Base-by-base conservation (phyloP, 2,888 invertebrate species). In the Acleris emargana region DNA sequence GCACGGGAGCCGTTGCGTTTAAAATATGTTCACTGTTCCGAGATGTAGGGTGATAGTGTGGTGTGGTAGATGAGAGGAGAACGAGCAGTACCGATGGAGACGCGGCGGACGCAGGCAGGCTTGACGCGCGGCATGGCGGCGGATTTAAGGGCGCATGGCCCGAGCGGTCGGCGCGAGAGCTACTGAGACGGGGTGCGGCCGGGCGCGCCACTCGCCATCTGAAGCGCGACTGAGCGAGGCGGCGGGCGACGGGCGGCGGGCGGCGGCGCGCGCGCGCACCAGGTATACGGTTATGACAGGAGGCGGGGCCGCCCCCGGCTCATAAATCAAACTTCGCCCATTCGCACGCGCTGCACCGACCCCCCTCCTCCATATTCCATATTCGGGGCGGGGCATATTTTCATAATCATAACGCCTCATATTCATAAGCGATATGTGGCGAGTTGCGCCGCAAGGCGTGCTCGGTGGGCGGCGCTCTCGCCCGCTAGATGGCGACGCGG, bases 311-410 rank as follows among this genome's bases (percentile, higher is more conserved):
- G 88, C 87, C 89, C 89, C 85, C 84, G 88, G 89, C 93, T 94
- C 94, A 94, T 94, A 94, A 94, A 94, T 94, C 94, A 94, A 94
- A 94, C 94, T 91, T 92, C 89, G 91, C 89, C 93, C 92, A 91
- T 93, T 92, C 93, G 93, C 94, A 94, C 94, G 94, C 94, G 94
- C 91, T 91, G 89, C 92, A 86, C 87, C 82, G 88, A 88, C 90
- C 94, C 92, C 94, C 94, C 94, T 89, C 93, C 94, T 93, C 94
- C 93, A 93, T 92, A 93, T 90, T 93, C 93, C 90, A 93, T 93
- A 93, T 92, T 90, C 88, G 87, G 91, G 93, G 93, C 93, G 93
- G 93, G 86, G 93, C 92, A 92, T 92, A 92, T 90, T 93, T 89
- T 91, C 90, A 93, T 93, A 91, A 91, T 92, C 92, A 92, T 92